Conservation (phyloP, 2,797 vertebrate species). For the Diglossa cyanea region DNA sequence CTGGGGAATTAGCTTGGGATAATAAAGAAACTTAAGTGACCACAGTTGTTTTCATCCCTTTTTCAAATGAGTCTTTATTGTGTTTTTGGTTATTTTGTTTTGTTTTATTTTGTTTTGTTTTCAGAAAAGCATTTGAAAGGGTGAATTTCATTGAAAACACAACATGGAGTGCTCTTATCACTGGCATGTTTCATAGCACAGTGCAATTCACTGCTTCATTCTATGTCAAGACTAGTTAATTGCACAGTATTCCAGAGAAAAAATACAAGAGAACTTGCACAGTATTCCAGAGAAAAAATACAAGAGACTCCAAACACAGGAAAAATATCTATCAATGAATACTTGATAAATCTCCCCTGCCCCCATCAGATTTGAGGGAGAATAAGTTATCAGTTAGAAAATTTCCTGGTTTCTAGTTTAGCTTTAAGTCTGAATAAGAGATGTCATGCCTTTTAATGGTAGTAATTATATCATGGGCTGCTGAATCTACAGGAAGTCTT, state of each 20-base stretch:
- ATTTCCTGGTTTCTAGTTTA: background rate
- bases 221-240: background rate
- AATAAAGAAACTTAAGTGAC: background rate
- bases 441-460: background rate
- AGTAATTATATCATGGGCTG: background rate
- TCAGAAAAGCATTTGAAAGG: background rate
- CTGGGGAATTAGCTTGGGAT: background rate
- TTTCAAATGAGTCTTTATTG: background rate
- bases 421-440: background rate
- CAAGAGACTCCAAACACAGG: background rate
- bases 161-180: background rate
- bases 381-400: background rate
- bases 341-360: background rate
- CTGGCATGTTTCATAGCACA: background rate
- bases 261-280: background rate
- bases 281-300: background rate
- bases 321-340: background rate
- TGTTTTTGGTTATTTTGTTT: background rate
- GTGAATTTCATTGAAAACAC: background rate
- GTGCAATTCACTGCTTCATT: background rate
- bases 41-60: background rate
- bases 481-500: background rate
- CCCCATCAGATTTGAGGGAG: background rate
- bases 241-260: background rate
- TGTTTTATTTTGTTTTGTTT: background rate